Base-by-base conservation (phyloP, 2,888 invertebrate species). In the Iselma pallidipennis region DNA sequence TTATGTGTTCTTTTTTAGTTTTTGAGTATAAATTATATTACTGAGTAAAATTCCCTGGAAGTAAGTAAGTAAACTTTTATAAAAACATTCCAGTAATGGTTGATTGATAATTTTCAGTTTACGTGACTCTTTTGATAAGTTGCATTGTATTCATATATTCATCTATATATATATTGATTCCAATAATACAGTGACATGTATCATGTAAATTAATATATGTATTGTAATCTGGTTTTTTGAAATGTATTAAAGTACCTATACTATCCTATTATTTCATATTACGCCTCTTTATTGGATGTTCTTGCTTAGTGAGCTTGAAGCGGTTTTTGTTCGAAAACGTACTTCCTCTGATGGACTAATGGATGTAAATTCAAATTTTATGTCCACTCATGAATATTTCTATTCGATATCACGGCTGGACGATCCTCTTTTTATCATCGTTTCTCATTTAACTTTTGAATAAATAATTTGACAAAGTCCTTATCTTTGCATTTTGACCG, bases 341-440 rank as follows among this genome's bases (percentile, higher is more conserved):
- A 59, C 63, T 63, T 56, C 63, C 59, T 52, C 59, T 63, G 63
- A 63, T 63, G 63, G 63, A 63, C 63, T 63, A 63, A 63, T 63
- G 63, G 59, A 63, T 63, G 63, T 63, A 63, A 59, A 63, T 63
- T 63, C 59, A 56, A 63, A 63, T 63, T 63, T 63, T 63, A 63
- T 63, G 63, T 59, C 63, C 63, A 63, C 63, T 63, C 63, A 63
- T 63, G 63, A 63, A 63, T 63, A 63, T 63, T 63, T 63, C 63
- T 59, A 59, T 56, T 63, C 51, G 56, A 63, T 63, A 42, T 53
- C 53, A 33, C 59, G 52, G 55, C 42, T 55, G 59, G 63, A 59
- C 59, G 48, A 45, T 59, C 59, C 63, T 52, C 56, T 63, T 63
- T 63, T 63, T 63, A 59, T 49, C 57, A 49, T 54, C 56, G 59